Conservation (phyloP, 2,888 invertebrate genomes). For the Junonia oenone region DNA sequence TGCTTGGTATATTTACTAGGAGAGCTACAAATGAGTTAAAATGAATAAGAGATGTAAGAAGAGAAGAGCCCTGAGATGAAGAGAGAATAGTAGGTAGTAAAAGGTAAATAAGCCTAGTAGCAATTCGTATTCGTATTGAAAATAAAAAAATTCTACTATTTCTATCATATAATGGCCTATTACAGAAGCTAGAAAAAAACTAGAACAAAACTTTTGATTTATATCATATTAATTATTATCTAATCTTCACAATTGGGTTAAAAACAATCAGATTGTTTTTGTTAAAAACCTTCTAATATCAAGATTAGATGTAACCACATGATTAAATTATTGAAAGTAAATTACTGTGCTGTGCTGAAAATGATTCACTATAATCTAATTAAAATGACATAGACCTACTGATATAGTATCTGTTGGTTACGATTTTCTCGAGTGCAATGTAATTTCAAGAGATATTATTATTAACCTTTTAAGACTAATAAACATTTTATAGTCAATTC, state of each 20-base stretch:
- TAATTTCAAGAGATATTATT: not conserved
- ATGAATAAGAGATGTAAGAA: too few relatives aligned
- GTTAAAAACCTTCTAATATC: not conserved
- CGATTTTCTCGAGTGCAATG: not conserved
- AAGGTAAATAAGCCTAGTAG: too few relatives aligned
- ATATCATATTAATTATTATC: not conserved
- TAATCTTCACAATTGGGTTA: constrained; percentile 6
- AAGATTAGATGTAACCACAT: not conserved
- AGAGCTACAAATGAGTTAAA: too few relatives aligned
- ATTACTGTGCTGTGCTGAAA: not conserved
- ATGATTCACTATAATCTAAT: not conserved
- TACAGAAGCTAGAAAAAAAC: constrained; percentile 4
- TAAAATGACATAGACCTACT: not conserved
- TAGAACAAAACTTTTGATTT: constrained; percentile 13
- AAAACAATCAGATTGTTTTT: not conserved
- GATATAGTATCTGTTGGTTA: not conserved
- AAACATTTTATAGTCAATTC: not conserved
- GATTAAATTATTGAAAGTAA: not conserved
- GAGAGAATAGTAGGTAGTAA: too few relatives aligned
- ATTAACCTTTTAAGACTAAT: not conserved
- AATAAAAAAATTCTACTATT: too few relatives aligned
- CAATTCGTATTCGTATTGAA: too few relatives aligned
- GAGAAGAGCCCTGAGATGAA: too few relatives aligned
- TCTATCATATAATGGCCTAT: too few relatives aligned
- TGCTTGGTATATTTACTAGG: too few relatives aligned